Evolutionary conservation across 2,888 invertebrate genomes (phyloP).

Genomic region (Leptura quadrifasciata): DNA sequence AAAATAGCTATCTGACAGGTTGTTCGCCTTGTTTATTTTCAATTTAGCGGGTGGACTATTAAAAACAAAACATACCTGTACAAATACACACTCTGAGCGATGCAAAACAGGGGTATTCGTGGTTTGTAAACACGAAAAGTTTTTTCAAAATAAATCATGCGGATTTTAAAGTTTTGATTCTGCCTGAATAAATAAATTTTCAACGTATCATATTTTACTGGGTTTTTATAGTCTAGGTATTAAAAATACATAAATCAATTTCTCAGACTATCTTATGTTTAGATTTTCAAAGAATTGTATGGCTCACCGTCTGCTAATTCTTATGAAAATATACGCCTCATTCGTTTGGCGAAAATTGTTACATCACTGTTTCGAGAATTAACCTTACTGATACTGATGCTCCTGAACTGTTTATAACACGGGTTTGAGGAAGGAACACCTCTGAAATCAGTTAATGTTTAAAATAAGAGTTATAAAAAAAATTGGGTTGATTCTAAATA

Average conservation of each 20-base stretch:
- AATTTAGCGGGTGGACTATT: not conserved
- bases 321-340: no score
- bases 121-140: not conserved
- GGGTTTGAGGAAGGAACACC: no score
- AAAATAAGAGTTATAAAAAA: no score
- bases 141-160: not conserved
- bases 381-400: no score
- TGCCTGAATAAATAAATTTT: not conserved
- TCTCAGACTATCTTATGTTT: not conserved
- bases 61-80: not conserved
- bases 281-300: no score
- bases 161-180: not conserved
- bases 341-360: no score
- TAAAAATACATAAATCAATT: not conserved
- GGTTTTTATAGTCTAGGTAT: not conserved
- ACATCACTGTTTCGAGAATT: no score
- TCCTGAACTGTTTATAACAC: no score
- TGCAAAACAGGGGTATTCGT: not conserved
- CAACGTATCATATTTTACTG: not conserved
- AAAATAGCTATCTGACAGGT: not conserved
- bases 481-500: no score
- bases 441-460: no score
- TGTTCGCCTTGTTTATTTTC: not conserved
- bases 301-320: no score
- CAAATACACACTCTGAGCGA: not conserved